phyloP scores from a whole-genome alignment of 2,113 vertebrate genomes.

The Cyanistes caeruleus region DNA sequence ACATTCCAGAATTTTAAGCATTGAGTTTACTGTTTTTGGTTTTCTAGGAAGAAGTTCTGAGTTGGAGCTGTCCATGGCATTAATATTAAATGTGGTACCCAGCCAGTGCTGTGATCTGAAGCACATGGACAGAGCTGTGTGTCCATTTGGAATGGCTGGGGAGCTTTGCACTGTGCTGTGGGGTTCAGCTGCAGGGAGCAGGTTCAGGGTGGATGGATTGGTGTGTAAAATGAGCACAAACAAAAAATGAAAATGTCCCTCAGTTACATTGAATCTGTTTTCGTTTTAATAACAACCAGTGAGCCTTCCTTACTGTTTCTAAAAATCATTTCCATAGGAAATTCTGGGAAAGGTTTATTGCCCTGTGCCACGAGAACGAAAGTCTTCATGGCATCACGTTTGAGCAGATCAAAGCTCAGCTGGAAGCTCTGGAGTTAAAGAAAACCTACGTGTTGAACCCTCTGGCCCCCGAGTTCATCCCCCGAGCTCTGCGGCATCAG shows the following conservation, averaged over 20 bases:
- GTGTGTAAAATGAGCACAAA: neutral
- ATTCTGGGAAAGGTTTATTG: constrained; percentile 99
- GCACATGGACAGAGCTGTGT: neutral
- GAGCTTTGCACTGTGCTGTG: neutral
- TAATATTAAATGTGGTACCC: neutral
- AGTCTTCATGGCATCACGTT: constrained; percentile 98
- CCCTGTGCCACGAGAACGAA: constrained; percentile 92
- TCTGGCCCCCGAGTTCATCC: constrained; percentile 96
- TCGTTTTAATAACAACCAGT: neutral
- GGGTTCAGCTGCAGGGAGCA: neutral
- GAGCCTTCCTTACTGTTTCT: constrained; percentile 14
- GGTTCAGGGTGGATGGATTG: neutral
- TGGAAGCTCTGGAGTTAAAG: constrained; percentile 97
- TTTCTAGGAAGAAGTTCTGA: neutral
- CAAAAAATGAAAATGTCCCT: neutral
- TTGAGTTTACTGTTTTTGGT: neutral
- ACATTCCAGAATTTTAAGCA: neutral
- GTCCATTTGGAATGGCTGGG: neutral
- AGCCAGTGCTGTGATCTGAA: neutral
- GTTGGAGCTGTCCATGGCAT: neutral
- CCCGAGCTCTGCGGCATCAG: constrained; percentile 89
- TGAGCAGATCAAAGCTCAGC: constrained; percentile 96
- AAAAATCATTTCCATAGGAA: constrained; percentile 80
- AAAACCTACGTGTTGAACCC: constrained; percentile 99
- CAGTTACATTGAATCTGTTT: neutral